phyloP scores from a whole-genome alignment of 2,888 invertebrate species.

The Bhutanitis thaidina region DNA sequence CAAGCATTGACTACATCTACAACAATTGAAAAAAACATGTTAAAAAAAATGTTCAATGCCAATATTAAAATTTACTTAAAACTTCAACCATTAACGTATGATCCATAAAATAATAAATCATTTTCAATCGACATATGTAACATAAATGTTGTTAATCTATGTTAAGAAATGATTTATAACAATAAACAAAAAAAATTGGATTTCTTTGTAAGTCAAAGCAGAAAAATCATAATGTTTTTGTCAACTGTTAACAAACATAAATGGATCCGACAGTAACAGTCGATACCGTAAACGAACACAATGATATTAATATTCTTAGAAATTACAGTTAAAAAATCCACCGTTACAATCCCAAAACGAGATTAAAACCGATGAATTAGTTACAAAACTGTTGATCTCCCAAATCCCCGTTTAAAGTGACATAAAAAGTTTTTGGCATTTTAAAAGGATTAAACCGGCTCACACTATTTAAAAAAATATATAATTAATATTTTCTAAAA shows the following conservation, averaged over 20 bases:
- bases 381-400: slow-evolving; percentile 3
- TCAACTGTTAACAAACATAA: slow-evolving; percentile 18
- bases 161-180: neutral
- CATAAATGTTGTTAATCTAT: neutral
- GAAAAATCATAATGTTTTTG: neutral
- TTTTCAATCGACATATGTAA: neutral
- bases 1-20: slow-evolving; percentile 93
- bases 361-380: slow-evolving; percentile 24
- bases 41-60: slow-evolving; percentile 28
- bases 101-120: neutral
- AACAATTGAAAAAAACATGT: slow-evolving; percentile 80
- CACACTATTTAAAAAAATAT: too few species aligned
- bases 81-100: slow-evolving; percentile 1
- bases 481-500: too few species aligned
- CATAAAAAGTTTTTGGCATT: neutral
- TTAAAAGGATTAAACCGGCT: neutral
- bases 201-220: neutral
- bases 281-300: slow-evolving; percentile 11
- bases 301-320: slow-evolving; percentile 10
- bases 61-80: neutral
- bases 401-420: slow-evolving; percentile 6
- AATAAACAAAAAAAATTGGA: neutral
- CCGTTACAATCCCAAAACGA: slow-evolving; percentile 27
- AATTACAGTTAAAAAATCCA: slow-evolving; percentile 20
- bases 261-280: neutral